These are phyloP conservation scores for Sebastes steindachneri DNA, from an alignment of 2,797 vertebrate genomes.

Conservation along the genomic window DNA sequence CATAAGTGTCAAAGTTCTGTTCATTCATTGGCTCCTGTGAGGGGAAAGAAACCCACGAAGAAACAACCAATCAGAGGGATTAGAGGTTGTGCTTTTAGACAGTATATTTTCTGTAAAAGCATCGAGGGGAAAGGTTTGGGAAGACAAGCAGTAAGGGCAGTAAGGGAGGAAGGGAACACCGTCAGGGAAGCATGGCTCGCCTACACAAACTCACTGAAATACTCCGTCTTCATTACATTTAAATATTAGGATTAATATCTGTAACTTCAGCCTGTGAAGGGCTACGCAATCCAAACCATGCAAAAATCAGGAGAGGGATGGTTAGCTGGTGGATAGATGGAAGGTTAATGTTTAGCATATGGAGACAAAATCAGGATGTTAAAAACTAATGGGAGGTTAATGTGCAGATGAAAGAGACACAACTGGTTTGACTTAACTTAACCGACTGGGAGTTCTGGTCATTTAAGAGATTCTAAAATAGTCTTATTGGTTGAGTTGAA, in stretches of 20 bases:
- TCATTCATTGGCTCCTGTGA: constrained; percentile 99
- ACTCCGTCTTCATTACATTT: neutral
- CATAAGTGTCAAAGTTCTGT: constrained; percentile 99
- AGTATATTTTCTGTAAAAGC: neutral
- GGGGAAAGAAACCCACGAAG: constrained; percentile 34
- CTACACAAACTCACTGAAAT: neutral
- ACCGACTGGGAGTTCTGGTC: neutral
- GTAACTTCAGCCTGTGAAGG: constrained; percentile 1
- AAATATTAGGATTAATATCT: neutral
- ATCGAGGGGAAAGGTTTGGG: constrained; percentile 36
- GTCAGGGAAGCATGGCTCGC: constrained; percentile 21
- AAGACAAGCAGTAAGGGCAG: constrained; percentile 23
- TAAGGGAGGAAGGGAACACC: constrained; percentile 14
- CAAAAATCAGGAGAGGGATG: constrained; percentile 61
- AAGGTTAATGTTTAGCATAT: constrained; percentile 44
- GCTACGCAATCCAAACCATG: constrained; percentile 45
- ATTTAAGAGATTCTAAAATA: neutral
- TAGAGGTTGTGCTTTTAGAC: neutral
- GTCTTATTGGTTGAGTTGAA: neutral
- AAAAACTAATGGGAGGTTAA: constrained; percentile 16
- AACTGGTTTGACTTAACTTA: neutral
- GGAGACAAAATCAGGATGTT: constrained; percentile 56
- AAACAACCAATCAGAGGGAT: constrained; percentile 28
- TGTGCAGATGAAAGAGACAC: constrained; percentile 27
- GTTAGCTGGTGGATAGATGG: constrained; percentile 43